Evolutionary conservation across 2,797 vertebrate species (phyloP), one percentile per base, ranked within the genome.

Genomic region (Anniella stebbinsi): DNA sequence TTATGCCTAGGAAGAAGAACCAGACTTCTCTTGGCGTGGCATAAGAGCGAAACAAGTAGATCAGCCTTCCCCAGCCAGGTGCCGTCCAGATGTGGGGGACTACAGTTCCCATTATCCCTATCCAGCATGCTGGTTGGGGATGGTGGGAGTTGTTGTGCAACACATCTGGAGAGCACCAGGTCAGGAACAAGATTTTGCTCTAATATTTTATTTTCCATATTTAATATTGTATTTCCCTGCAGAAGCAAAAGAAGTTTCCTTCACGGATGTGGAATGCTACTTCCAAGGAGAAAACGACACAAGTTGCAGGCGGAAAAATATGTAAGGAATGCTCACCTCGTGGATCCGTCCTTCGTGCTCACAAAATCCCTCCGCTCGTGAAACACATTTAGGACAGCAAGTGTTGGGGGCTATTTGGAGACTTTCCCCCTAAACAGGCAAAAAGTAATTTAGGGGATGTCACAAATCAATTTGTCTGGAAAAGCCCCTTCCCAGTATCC

Each of bases 321-420:
- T 0, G 18, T 8, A 30, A 48, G 54, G 70, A 90, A 89, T 82
- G 96, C 98, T 98, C 94, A 99, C 99, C 21, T 95, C 97, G 80
- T 98, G 97, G 86, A 93, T 93, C 86, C 93, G 93, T 93, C 98
- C 98, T 91, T 98, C 95, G 0, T 98, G 96, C 88, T 94, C 97
- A 96, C 99, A 99, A 92, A 96, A 98, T 67, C 96, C 98, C 51
- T 97, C 89, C 0, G 96, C 96, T 67, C 88, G 95, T 12, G 95
- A 94, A 45, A 96, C 91, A 89, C 99, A 99, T 91, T 98, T 96
- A 0, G 99, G 99, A 89, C 99, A 99, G 95, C 99, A 99, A 70
- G 97, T 92, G 94, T 98, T 98, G 93, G 98, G 95, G 23, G 97
- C 95, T 92, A 99, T 98, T 91, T 96, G 98, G 88, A 99, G 96